Percentiles rank a stretch among this genome's conserved stretches.
Evolutionary conservation across 1,140 invertebrate genomes (phyloP).

Genomic region (Cotesia chilonis): DNA sequence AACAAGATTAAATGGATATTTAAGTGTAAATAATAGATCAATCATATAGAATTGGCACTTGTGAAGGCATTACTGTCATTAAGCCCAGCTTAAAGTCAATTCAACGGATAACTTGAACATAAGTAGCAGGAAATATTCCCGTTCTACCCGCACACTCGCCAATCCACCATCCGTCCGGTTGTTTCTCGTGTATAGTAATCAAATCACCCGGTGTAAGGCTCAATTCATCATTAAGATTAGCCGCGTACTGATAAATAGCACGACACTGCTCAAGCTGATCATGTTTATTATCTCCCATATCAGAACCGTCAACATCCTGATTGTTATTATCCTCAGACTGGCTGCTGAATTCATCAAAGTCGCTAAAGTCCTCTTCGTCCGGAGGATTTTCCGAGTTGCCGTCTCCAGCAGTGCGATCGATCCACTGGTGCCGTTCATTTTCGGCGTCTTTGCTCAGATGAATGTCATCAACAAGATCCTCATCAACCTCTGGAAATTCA

Average conservation of each 20-base stretch:
- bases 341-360: conserved; percentile 68
- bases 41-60: conserved; percentile 2
- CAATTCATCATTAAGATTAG: conserved; percentile 88
- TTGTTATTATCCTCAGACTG: conserved; percentile 63
- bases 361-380: conserved; percentile 63
- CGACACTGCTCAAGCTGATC: conserved; percentile 74
- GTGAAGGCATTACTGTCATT: background rate
- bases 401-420: conserved; percentile 82
- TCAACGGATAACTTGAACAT: conserved; percentile 75
- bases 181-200: conserved; percentile 88
- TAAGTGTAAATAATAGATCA: background rate
- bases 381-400: conserved; percentile 74
- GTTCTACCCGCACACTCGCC: conserved; percentile 85
- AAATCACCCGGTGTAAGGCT: conserved; percentile 84
- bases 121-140: conserved; percentile 93
- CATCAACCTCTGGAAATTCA: conserved; percentile 70
- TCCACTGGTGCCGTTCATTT: conserved; percentile 68
- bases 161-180: conserved; percentile 95
- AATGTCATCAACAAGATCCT: conserved; percentile 48
- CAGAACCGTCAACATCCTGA: conserved; percentile 53
- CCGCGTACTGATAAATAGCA: conserved; percentile 87
- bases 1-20: background rate
- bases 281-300: conserved; percentile 48
- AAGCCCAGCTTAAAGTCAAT: background rate
- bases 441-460: conserved; percentile 59